These are phyloP conservation scores for Ceyx cyanopectus DNA, from an alignment of 2,113 vertebrate species.

Conservation along the genomic window DNA sequence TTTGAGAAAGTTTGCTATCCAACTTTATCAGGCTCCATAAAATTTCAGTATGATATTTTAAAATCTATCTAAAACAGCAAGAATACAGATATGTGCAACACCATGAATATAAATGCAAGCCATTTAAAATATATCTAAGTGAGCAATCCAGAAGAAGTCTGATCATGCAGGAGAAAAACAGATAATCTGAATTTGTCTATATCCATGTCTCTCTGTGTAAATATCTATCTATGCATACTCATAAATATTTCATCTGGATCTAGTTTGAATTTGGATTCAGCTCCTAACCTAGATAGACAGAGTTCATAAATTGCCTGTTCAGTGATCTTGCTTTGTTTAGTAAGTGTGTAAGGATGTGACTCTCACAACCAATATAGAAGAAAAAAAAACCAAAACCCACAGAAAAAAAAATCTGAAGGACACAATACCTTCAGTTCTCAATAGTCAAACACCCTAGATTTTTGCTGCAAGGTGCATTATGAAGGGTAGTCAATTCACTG, in stretches of 20 bases:
- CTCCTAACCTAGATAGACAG: slow-evolving; percentile 50
- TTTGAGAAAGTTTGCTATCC: slow-evolving; percentile 30
- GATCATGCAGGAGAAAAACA: slow-evolving; percentile 60
- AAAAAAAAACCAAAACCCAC: not conserved
- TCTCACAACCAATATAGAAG: not conserved
- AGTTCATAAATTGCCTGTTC: slow-evolving; percentile 66
- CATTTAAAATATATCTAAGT: slow-evolving; percentile 70
- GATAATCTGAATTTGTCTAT: slow-evolving; percentile 70
- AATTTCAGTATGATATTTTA: slow-evolving; percentile 60
- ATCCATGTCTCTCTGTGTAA: slow-evolving; percentile 64
- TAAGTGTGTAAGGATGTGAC: slow-evolving; percentile 23
- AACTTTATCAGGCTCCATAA: slow-evolving; percentile 45
- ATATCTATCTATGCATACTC: slow-evolving; percentile 64
- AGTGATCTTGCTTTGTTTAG: slow-evolving; percentile 62
- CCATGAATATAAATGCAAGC: slow-evolving; percentile 70
- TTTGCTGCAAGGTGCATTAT: not conserved
- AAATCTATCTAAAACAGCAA: slow-evolving; percentile 59
- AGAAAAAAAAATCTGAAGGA: not conserved
- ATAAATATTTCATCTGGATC: slow-evolving; percentile 75
- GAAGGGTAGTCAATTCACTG: not conserved
- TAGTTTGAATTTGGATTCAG: slow-evolving; percentile 67
- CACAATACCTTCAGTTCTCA: slow-evolving; percentile 9
- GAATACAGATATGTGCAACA: slow-evolving; percentile 51
- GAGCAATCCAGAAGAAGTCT: slow-evolving; percentile 55
- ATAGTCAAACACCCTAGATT: not conserved